Percentiles rank a stretch among this genome's conserved stretches.
phyloP scores from a whole-genome alignment of 2,888 invertebrate genomes.

The Mycogona germanica region DNA sequence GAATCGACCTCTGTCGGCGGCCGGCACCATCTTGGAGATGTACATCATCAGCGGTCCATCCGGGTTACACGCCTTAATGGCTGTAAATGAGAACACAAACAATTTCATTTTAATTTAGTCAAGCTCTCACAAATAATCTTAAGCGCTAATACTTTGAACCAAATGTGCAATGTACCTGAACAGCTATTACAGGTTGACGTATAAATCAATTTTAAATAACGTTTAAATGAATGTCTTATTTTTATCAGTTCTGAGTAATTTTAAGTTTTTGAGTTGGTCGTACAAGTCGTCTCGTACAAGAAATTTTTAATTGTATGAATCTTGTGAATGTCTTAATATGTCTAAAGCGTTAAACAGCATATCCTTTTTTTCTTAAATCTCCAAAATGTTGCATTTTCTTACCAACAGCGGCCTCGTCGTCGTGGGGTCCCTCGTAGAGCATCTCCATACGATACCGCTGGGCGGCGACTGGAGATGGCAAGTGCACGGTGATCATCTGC shows the following conservation, averaged over 20 bases:
- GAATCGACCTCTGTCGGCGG: slow-evolving; percentile 98
- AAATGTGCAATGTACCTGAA: too few relatives aligned
- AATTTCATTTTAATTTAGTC: too few relatives aligned
- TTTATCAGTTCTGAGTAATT: too few relatives aligned
- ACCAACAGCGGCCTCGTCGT: slow-evolving; percentile 87
- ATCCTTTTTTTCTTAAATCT: too few relatives aligned
- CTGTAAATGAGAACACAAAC: slow-evolving; percentile 29
- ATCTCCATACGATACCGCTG: slow-evolving; percentile 99
- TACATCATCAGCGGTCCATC: slow-evolving; percentile 99
- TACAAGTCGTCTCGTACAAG: not conserved
- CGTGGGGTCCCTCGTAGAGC: slow-evolving; percentile 96
- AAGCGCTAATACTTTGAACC: too few relatives aligned
- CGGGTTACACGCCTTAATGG: slow-evolving; percentile 75
- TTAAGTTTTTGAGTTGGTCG: not conserved
- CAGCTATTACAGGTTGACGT: too few relatives aligned
- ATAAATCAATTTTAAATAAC: too few relatives aligned
- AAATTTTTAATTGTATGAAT: not conserved
- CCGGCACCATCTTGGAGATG: slow-evolving; percentile 99
- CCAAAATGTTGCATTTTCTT: too few relatives aligned
- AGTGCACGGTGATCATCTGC: slow-evolving; percentile 99
- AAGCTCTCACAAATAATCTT: too few relatives aligned
- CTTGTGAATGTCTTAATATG: too few relatives aligned
- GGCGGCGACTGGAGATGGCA: slow-evolving; percentile 97
- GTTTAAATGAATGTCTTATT: too few relatives aligned
- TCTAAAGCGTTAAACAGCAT: too few relatives aligned